Conservation (phyloP, 2,797 vertebrate species). For the Moxostoma hubbsi region DNA sequence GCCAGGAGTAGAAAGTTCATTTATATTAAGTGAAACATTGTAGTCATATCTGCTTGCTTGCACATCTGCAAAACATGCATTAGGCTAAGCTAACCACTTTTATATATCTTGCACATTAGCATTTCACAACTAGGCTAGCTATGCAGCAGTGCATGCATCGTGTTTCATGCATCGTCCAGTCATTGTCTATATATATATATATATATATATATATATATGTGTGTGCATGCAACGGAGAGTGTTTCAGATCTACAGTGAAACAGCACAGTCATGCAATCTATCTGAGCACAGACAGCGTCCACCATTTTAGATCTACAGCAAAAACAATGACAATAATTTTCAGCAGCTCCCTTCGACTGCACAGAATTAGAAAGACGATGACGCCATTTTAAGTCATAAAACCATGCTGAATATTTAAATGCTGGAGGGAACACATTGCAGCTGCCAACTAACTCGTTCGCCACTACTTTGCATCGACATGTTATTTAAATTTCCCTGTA, state of each 20-base stretch:
- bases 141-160: background rate
- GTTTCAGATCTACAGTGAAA: background rate
- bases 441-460: background rate
- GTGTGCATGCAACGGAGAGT: background rate
- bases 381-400: slow-evolving; percentile 58
- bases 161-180: background rate
- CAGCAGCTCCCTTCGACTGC: slow-evolving; percentile 39
- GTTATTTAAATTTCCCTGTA: slow-evolving; percentile 59
- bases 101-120: background rate
- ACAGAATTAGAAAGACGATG: slow-evolving; percentile 29
- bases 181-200: background rate
- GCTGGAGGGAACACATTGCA: background rate
- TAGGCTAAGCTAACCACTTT: background rate
- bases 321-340: slow-evolving; percentile 62
- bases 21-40: background rate
- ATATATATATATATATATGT: too few relatives aligned
- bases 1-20: background rate
- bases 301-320: slow-evolving; percentile 64
- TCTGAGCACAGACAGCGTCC: slow-evolving; percentile 44
- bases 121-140: background rate
- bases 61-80: background rate
- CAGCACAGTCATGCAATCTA: background rate
- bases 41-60: background rate
- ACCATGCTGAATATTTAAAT: background rate
- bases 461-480: background rate